Evolutionary conservation across 2,797 vertebrate genomes (phyloP).

Genomic region (Catostomus latipinnis): DNA sequence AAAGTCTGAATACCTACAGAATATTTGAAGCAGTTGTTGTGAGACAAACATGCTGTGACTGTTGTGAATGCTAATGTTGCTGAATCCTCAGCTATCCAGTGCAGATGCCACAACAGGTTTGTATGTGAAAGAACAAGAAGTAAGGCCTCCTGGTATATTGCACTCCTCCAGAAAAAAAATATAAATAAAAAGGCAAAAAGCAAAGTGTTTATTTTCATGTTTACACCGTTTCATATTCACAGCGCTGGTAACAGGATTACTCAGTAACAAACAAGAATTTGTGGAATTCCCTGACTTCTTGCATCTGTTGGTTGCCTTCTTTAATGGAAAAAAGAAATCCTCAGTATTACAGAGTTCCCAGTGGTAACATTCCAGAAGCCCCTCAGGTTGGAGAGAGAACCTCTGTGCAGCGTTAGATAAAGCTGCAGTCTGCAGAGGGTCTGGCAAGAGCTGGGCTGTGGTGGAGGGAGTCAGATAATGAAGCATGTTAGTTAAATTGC

Average conservation of each 20-base stretch:
- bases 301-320: slow-evolving; percentile 75
- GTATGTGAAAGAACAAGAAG: slow-evolving; percentile 68
- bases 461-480: slow-evolving; percentile 64
- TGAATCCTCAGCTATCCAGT: slow-evolving; percentile 49
- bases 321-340: slow-evolving; percentile 56
- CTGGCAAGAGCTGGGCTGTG: slow-evolving; percentile 61
- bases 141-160: slow-evolving; percentile 70
- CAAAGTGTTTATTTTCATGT: slow-evolving; percentile 76
- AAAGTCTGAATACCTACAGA: too few relatives aligned
- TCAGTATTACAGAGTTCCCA: slow-evolving; percentile 66
- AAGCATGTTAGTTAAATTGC: slow-evolving; percentile 56
- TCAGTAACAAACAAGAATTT: slow-evolving; percentile 82
- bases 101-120: slow-evolving; percentile 54
- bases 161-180: slow-evolving; percentile 70
- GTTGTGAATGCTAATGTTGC: slow-evolving; percentile 63
- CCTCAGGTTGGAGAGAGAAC: slow-evolving; percentile 77
- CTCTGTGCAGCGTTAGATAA: slow-evolving; percentile 79
- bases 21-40: slow-evolving; percentile 61
- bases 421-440: slow-evolving; percentile 66
- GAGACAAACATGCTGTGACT: slow-evolving; percentile 63
- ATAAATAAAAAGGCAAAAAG: slow-evolving; percentile 63
- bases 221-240: slow-evolving; percentile 79
- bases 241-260: slow-evolving; percentile 85
- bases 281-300: slow-evolving; percentile 82
- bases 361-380: slow-evolving; percentile 77